Base-by-base conservation (phyloP, 30 jellyfish, hydroid and myxozoan genomes). In the Pelagia noctiluca region DNA sequence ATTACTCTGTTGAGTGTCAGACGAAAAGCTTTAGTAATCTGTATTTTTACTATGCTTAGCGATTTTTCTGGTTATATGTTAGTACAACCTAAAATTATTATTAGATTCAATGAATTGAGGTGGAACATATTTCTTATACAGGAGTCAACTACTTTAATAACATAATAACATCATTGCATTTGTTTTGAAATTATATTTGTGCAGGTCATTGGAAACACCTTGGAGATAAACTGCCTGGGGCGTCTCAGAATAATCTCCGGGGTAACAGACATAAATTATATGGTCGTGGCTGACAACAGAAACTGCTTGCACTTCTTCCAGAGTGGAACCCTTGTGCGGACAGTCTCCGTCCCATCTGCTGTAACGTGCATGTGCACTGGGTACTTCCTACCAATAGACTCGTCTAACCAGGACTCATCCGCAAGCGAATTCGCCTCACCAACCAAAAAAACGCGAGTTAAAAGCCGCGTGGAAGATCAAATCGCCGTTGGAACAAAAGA, bases 341-440 rank as follows among this genome's bases (percentile, higher is more conserved):
- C 98, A 69, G 33, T 86, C 47, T 3, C 38, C 26, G 78, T 91
- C 2, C 97, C 96, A 23, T 78, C 96, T 12, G 63, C 72, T n/a
- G 96, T 82, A 11, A 70, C 93, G 16, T 67, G 97, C 69, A 85
- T 91, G 95, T 85, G 97, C 49, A 33, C 97, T 3, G 98, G 98
- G 22, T 68, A 66, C 60, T 91, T 91, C 75, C 70, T 69, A 34
- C 78, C 85, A 33, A 37, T 77, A 30, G 90, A 78, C 23, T 38
- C 88, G 28, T 34, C 69, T n/a, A 86, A 72, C n/a, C 83, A 81
- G 1, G 85, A 54, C 18, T 80, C 89, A 24, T 18, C 90, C 34
- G 31, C 82, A 3, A 80, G 74, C 8, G 82, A 74, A 0, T 33
- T 60, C 21, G 46, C 89, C 18, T 75, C 91, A 26, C 94, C 87